A percentile compares a stretch with the other conserved stretches of the same genome.
These are phyloP conservation scores for Lutraria lutraria DNA, from an alignment of 2,888 invertebrate genomes.

Conservation along the genomic window DNA sequence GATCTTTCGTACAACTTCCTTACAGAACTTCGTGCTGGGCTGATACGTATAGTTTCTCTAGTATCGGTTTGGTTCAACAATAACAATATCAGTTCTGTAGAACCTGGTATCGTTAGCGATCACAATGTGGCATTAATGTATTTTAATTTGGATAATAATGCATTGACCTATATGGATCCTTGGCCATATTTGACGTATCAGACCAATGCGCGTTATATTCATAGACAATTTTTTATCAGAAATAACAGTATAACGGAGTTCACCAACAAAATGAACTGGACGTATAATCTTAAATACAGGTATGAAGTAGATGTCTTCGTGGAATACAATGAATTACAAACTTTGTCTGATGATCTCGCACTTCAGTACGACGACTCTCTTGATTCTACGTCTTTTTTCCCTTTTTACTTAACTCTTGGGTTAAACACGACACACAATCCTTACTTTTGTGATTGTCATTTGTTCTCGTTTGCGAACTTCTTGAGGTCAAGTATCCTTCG, in stretches of 20 bases:
- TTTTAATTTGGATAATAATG: slow-evolving; percentile 64
- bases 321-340: slow-evolving; percentile 60
- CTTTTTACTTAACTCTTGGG: slow-evolving; percentile 39
- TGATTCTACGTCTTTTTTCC: neutral
- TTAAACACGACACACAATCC: slow-evolving; percentile 68
- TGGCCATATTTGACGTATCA: slow-evolving; percentile 68
- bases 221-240: slow-evolving; percentile 56
- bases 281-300: slow-evolving; percentile 61
- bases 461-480: slow-evolving; percentile 46
- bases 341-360: slow-evolving; percentile 16
- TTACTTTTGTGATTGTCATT: slow-evolving; percentile 66
- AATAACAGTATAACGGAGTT: slow-evolving; percentile 61
- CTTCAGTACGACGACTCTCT: slow-evolving; percentile 36
- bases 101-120: slow-evolving; percentile 62
- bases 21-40: slow-evolving; percentile 41
- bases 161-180: slow-evolving; percentile 66
- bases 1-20: slow-evolving; percentile 50
- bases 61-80: slow-evolving; percentile 49
- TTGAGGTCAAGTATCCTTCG: slow-evolving; percentile 63
- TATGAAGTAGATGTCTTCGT: slow-evolving; percentile 60
- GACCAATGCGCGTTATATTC: slow-evolving; percentile 20
- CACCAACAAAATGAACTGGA: slow-evolving; percentile 68
- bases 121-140: slow-evolving; percentile 43
- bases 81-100: slow-evolving; percentile 67
- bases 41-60: slow-evolving; percentile 45